phyloP scores from a whole-genome alignment of 1,140 invertebrate genomes.

The Delia radicum region DNA sequence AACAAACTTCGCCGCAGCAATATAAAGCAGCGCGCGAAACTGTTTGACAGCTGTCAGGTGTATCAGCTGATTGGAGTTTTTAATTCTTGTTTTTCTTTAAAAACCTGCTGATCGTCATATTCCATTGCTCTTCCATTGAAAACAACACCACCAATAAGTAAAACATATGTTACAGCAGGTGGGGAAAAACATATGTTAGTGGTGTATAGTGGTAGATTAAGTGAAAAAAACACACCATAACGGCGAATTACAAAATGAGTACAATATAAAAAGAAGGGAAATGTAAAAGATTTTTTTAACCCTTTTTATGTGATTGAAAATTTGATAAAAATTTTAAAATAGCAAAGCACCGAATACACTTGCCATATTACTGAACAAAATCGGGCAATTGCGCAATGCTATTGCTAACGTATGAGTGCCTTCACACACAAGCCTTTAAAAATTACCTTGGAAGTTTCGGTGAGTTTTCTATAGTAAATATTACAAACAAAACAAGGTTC shows the following conservation, averaged over 20 bases:
- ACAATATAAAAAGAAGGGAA: background rate
- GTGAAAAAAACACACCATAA: background rate
- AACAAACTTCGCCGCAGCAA: conserved; percentile 16
- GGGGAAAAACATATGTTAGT: background rate
- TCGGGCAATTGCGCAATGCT: no score
- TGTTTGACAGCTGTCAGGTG: conserved; percentile 10
- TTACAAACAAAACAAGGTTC: no score
- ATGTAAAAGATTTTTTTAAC: background rate
- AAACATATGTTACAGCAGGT: background rate
- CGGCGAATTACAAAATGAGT: background rate
- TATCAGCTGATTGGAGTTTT: background rate
- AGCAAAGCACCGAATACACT: no score
- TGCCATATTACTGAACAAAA: no score
- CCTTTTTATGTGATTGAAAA: no score
- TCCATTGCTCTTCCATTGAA: background rate
- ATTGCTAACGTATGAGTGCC: no score
- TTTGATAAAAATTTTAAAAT: no score
- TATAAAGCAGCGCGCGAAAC: conserved; percentile 9
- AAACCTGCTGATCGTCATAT: conserved; percentile 1
- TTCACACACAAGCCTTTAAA: no score
- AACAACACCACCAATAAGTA: background rate
- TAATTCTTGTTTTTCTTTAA: background rate
- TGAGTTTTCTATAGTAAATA: no score
- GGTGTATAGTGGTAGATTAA: background rate
- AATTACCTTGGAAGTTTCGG: no score